Evolutionary conservation across 2,888 invertebrate species (phyloP).

Genomic region (Terebella lapidaria): DNA sequence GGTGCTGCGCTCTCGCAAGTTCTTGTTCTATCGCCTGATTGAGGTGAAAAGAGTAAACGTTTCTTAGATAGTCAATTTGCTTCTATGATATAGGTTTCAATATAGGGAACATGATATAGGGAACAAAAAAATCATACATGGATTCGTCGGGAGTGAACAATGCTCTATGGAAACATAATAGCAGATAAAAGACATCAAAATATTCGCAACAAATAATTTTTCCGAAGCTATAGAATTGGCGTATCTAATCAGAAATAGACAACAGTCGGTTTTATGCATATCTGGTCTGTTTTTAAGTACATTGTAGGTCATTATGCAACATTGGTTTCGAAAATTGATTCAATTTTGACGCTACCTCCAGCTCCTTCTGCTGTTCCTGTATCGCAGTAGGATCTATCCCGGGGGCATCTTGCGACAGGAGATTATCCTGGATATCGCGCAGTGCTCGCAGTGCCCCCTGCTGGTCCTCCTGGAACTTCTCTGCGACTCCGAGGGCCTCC

Average conservation of each 20-base stretch:
- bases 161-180: too few species aligned
- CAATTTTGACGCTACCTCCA: constrained; percentile 42
- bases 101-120: not conserved
- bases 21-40: constrained; percentile 39
- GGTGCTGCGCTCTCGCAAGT: constrained; percentile 30
- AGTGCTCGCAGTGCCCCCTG: constrained; percentile 41
- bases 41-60: not conserved
- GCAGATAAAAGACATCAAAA: too few species aligned
- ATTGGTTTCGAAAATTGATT: too few species aligned
- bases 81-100: not conserved
- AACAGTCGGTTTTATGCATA: too few species aligned
- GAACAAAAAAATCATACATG: not conserved
- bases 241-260: too few species aligned
- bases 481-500: constrained; percentile 37
- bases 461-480: constrained; percentile 42
- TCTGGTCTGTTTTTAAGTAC: too few species aligned
- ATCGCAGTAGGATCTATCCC: constrained; percentile 46
- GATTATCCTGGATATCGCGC: constrained; percentile 48
- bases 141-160: too few species aligned
- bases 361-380: constrained; percentile 48
- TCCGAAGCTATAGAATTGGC: too few species aligned
- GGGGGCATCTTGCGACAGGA: constrained; percentile 47
- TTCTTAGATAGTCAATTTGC: not conserved
- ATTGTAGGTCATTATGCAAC: too few species aligned
- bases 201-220: too few species aligned